A percentile compares a stretch with the other conserved stretches of the same genome.
These are phyloP conservation scores for Julus scandinavius DNA, from an alignment of 2,888 invertebrate species.

Conservation along the genomic window DNA sequence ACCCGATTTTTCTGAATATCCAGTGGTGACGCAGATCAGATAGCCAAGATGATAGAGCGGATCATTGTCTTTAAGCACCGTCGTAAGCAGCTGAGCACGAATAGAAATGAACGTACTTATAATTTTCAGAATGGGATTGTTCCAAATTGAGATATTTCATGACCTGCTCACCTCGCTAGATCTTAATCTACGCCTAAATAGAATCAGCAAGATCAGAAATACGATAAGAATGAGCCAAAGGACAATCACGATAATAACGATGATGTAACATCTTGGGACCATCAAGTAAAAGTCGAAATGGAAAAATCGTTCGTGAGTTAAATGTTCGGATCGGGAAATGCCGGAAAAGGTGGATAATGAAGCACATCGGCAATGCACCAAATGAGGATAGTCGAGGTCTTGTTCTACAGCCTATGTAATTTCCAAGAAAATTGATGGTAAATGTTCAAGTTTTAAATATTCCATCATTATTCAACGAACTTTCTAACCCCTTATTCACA, in stretches of 20 bases:
- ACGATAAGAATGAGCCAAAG: background rate
- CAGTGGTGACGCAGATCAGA: background rate
- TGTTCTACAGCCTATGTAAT: too few species aligned
- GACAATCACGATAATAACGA: background rate
- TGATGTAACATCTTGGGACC: background rate
- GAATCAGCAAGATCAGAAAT: background rate
- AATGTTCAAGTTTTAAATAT: too few species aligned
- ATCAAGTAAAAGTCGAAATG: background rate
- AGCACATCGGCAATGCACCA: background rate
- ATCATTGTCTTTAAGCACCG: background rate
- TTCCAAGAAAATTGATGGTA: too few species aligned
- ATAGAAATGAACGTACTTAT: background rate
- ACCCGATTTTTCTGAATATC: background rate
- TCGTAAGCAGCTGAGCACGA: background rate
- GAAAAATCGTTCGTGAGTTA: background rate
- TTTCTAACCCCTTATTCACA: too few species aligned
- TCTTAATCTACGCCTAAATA: background rate
- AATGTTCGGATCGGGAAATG: background rate
- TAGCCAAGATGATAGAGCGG: background rate
- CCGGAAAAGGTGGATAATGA: background rate
- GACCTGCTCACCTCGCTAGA: background rate
- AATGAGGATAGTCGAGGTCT: background rate
- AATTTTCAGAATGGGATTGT: background rate
- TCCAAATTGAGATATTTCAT: background rate
- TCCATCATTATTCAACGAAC: too few species aligned